Percentiles rank a stretch among this genome's conserved stretches.
Conservation (phyloP, 92 coral and sea anemone species). For the Zoanthus sociatus region DNA sequence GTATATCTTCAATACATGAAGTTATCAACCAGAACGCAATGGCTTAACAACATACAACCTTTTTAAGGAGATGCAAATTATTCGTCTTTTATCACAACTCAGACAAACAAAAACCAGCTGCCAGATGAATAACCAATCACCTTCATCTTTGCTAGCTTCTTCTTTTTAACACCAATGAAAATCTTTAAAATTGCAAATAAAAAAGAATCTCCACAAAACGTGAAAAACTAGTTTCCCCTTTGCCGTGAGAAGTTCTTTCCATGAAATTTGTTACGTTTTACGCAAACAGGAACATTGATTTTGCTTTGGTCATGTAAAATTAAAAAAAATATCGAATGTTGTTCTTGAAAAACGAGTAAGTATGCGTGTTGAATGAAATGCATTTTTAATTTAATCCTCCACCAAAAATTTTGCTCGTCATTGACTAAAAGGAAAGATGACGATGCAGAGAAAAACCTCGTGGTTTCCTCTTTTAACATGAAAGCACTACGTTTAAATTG, state of each 20-base stretch:
- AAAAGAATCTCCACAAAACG: slow-evolving; percentile 22
- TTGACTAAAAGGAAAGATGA: neutral
- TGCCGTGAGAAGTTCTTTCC: slow-evolving; percentile 5
- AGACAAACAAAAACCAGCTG: slow-evolving; percentile 42
- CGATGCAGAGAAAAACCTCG: slow-evolving; percentile 1
- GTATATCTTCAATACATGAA: slow-evolving; percentile 33
- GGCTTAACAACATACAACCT: slow-evolving; percentile 36
- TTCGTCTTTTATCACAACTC: neutral
- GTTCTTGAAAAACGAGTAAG: neutral
- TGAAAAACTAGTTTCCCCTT: slow-evolving; percentile 5
- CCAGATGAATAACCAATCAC: slow-evolving; percentile 35
- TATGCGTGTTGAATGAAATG: neutral
- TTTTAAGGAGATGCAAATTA: slow-evolving; percentile 44
- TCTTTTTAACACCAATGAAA: slow-evolving; percentile 12
- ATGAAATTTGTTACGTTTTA: slow-evolving; percentile 24
- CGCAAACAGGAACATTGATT: neutral
- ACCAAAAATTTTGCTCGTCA: neutral
- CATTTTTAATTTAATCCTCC: neutral
- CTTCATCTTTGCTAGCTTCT: neutral
- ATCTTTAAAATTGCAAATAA: slow-evolving; percentile 18
- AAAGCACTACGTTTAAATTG: neutral
- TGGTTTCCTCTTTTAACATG: neutral
- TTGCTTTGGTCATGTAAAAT: neutral
- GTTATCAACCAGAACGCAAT: slow-evolving; percentile 15
- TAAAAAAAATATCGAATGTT: neutral